Percentiles rank a stretch among this genome's conserved stretches.
Conservation (phyloP, 2,797 vertebrate genomes). For the Anguilla pacifica region DNA sequence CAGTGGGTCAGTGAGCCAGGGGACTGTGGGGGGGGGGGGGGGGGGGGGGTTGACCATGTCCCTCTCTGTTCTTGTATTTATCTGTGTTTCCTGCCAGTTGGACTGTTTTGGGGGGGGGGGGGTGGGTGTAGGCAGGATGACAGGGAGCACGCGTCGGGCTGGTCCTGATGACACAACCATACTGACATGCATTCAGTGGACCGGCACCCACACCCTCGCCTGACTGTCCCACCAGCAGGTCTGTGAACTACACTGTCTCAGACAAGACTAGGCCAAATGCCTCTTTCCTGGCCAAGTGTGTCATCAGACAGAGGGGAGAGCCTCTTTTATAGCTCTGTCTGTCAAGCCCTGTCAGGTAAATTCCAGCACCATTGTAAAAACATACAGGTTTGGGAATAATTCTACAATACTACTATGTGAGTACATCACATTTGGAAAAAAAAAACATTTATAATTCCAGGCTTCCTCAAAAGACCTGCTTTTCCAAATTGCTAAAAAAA, state of each 20-base stretch:
- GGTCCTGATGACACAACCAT: conserved; percentile 41
- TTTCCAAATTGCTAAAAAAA: neutral
- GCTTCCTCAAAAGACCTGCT: neutral
- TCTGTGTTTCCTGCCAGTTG: neutral
- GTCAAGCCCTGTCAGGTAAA: neutral
- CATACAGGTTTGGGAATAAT: too few relatives aligned
- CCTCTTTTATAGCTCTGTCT: neutral
- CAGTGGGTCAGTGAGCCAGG: conserved; percentile 1
- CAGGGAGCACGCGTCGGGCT: conserved; percentile 4
- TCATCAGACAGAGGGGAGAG: neutral
- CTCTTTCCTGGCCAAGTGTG: neutral
- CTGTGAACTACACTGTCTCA: neutral
- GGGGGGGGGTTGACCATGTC: neutral
- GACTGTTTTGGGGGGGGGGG: neutral
- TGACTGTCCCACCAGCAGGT: neutral
- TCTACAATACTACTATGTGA: too few relatives aligned
- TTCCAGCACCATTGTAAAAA: too few relatives aligned
- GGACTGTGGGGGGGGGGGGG: too few relatives aligned
- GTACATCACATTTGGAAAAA: neutral
- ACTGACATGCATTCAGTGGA: neutral
- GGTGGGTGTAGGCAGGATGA: too few relatives aligned
- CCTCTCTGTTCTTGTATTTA: conserved; percentile 20
- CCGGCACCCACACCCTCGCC: neutral
- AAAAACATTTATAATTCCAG: neutral
- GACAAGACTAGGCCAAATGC: neutral